Evolutionary conservation across 2,113 vertebrate genomes (phyloP).

Genomic region (Alectura lathami): DNA sequence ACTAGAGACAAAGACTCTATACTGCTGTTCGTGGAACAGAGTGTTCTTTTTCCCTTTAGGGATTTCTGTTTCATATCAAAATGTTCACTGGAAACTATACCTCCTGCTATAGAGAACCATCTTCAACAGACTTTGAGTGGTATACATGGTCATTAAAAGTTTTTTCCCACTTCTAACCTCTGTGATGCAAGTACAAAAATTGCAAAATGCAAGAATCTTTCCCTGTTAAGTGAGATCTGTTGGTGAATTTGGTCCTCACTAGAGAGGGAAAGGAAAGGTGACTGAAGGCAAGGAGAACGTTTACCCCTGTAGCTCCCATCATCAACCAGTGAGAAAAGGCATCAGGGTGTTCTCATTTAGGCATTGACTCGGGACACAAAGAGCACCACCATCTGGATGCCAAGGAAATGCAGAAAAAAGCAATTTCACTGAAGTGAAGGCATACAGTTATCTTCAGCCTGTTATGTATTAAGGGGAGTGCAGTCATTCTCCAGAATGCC

Average conservation of each 20-base stretch:
- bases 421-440: conserved; percentile 5
- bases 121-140: background rate
- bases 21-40: background rate
- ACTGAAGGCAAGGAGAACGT: background rate
- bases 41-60: background rate
- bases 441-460: conserved; percentile 4
- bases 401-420: background rate
- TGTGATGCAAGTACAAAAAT: background rate
- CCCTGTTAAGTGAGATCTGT: background rate
- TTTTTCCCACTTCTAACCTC: background rate
- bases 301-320: background rate
- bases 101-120: background rate
- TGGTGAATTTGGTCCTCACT: background rate
- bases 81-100: background rate
- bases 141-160: background rate
- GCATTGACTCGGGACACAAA: background rate
- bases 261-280: background rate
- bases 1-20: background rate
- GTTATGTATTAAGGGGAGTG: background rate
- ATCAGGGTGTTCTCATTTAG: background rate
- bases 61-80: conserved; percentile 1
- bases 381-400: background rate
- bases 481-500: conserved; percentile 32
- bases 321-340: background rate
- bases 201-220: background rate